Evolutionary conservation across 1,140 invertebrate genomes (phyloP).

Genomic region (Kradibia gibbosae): DNA sequence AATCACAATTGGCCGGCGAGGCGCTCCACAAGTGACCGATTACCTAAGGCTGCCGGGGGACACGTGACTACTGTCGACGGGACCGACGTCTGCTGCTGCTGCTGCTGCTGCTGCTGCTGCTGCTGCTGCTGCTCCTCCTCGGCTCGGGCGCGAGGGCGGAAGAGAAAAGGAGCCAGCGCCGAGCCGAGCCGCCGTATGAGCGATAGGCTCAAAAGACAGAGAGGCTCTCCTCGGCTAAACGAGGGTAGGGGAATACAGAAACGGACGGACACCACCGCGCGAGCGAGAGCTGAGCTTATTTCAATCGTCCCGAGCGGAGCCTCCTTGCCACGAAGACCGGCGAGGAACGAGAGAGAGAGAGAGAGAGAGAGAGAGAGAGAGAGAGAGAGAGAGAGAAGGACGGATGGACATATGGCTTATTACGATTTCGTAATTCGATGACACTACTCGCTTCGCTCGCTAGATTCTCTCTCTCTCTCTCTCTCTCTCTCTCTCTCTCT

Average conservation of each 20-base stretch:
- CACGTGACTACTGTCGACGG: not conserved
- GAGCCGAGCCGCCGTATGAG: not conserved
- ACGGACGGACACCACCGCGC: too few relatives aligned
- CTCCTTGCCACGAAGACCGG: not conserved
- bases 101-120: too few relatives aligned
- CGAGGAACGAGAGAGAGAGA: not conserved
- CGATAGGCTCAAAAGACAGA: not conserved
- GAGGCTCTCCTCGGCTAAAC: too few relatives aligned
- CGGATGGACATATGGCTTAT: too few relatives aligned
- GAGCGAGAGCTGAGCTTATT: not conserved
- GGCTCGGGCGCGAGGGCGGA: not conserved
- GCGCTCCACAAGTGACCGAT: not conserved
- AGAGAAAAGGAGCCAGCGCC: not conserved
- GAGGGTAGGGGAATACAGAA: too few relatives aligned
- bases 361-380: not conserved
- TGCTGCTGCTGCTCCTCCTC: too few relatives aligned
- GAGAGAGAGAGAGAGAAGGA: too few relatives aligned
- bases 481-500: too few relatives aligned
- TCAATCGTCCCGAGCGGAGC: not conserved
- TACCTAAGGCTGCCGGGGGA: not conserved
- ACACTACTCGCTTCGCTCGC: too few relatives aligned
- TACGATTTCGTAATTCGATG: too few relatives aligned
- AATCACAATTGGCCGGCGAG: not conserved
- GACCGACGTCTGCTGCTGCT: too few relatives aligned
- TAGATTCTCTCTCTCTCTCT: too few relatives aligned